These are phyloP conservation scores for Lagria hirta DNA, from an alignment of 2,888 invertebrate species.

Conservation along the genomic window DNA sequence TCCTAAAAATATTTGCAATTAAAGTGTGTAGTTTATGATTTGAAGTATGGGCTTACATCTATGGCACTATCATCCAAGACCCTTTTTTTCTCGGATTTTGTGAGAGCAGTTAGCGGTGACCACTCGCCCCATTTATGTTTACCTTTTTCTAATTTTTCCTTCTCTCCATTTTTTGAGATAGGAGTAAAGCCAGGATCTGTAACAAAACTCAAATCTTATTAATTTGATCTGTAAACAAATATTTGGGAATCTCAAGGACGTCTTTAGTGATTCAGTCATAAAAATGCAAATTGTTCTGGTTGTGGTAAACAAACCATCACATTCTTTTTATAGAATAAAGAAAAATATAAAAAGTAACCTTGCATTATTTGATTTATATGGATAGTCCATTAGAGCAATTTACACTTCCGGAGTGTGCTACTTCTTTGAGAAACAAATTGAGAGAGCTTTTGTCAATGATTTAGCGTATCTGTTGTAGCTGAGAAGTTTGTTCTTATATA, in stretches of 20 bases:
- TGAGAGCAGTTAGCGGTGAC: conserved; percentile 52
- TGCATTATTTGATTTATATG: too few relatives aligned
- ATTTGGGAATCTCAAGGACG: too few relatives aligned
- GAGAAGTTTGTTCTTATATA: too few relatives aligned
- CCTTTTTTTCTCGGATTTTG: conserved; percentile 56
- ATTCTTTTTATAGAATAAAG: conserved; percentile 9
- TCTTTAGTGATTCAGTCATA: conserved; percentile 25
- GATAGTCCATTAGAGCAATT: too few relatives aligned
- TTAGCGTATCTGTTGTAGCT: conserved; percentile 4
- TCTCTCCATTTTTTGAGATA: conserved; percentile 43
- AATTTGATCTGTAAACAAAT: conserved; percentile 9
- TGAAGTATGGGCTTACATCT: conserved; percentile 50
- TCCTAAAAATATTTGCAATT: conserved; percentile 51
- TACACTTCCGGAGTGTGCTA: too few relatives aligned
- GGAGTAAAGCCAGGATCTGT: conserved; percentile 51
- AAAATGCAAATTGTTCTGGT: conserved; percentile 21
- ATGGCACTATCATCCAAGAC: conserved; percentile 62
- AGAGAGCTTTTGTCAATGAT: not conserved
- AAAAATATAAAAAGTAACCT: conserved; percentile 3
- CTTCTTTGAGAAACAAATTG: too few relatives aligned
- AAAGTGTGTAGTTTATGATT: not conserved
- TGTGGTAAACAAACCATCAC: conserved; percentile 21
- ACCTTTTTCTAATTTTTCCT: conserved; percentile 38
- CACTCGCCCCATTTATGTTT: conserved; percentile 55
- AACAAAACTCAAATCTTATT: conserved; percentile 28